Percentiles rank a stretch among this genome's conserved stretches.
These are phyloP conservation scores for Atta cephalotes DNA, from an alignment of 1,140 invertebrate genomes.

Conservation along the genomic window DNA sequence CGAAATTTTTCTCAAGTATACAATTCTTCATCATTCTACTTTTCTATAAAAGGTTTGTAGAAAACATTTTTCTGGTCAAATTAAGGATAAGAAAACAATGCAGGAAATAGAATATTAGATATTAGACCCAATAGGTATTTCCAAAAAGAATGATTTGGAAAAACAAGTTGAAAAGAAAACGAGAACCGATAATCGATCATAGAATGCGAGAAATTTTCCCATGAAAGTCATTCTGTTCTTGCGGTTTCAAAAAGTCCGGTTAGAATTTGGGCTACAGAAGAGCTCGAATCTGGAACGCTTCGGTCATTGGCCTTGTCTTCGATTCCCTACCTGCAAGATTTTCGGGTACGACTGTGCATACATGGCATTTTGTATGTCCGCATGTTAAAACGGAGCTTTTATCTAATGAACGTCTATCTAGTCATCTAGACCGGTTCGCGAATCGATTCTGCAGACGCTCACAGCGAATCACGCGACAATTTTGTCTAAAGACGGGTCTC, in stretches of 20 bases:
- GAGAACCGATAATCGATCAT: constrained; percentile 62
- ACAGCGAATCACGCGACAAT: constrained; percentile 25
- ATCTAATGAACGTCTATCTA: constrained; percentile 37
- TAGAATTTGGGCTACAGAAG: constrained; percentile 84
- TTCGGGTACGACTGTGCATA: constrained; percentile 69
- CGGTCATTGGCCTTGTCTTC: constrained; percentile 81
- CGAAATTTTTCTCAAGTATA: too few relatives aligned
- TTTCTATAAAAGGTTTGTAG: too few relatives aligned
- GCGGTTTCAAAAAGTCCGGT: constrained; percentile 80
- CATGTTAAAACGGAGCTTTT: constrained; percentile 46
- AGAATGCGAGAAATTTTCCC: constrained; percentile 53
- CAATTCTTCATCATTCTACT: too few relatives aligned
- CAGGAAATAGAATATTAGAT: too few relatives aligned
- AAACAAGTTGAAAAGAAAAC: constrained; percentile 44
- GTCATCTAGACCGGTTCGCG: constrained; percentile 29
- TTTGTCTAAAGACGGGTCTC: neutral
- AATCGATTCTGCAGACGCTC: neutral
- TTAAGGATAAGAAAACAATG: too few relatives aligned
- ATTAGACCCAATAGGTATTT: neutral
- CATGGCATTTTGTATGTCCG: neutral
- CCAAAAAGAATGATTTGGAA: neutral
- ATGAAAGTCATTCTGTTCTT: constrained; percentile 76
- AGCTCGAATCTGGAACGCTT: constrained; percentile 83
- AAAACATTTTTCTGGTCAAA: too few relatives aligned
- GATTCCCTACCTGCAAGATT: constrained; percentile 75